Base-by-base conservation (phyloP, 1,140 invertebrate genomes). In the Drosophila eugracilis region DNA sequence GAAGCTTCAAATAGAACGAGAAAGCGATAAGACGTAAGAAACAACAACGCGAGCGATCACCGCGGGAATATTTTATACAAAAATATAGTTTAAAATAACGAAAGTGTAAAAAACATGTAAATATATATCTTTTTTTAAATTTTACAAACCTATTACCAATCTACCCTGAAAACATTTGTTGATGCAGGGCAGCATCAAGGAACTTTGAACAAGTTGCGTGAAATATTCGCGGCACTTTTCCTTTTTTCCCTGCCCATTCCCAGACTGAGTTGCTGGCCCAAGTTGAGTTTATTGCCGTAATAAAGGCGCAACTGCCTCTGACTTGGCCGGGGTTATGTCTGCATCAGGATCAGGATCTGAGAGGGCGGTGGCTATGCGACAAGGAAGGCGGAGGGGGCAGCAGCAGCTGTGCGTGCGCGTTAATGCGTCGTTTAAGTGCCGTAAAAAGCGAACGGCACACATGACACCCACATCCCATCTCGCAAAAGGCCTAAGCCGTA, bases 351-450 rank as follows among this genome's bases (percentile, higher is more conserved):
- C 32, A 17, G 6, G 50, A 54, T 21, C 10, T 12, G 10, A 28
- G 10, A 9, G 21, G 7, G 6, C 4, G 53, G 15, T 10, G 24
- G 41, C 22, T 55, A 50, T 52, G 57, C 55, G 55, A 17, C 30
- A 34, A 3, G n/a, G 32, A 15, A 34, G 30, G 57, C n/a, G 63
- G 78, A 65, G 74, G 78, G 70, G 57, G 81, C 74, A 85, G 59
- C 81, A 88, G 78, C 81, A 86, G 77, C 81, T 86, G 83, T 86
- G 83, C 78, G 74, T 57, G 65, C 83, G 83, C 83, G 83, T 86
- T 86, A 86, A 86, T 86, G 83, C 83, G 83, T 86, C 78, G 83
- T 75, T 86, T 86, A 86, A 86, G 83, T 86, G 83, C 83, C 78
- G 78, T 88, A 86, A 86, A 88, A 88, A 63, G 83, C 77, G 83